These are phyloP conservation scores for Micromesistius poutassou DNA, from an alignment of 2,797 vertebrate genomes.

Conservation along the genomic window DNA sequence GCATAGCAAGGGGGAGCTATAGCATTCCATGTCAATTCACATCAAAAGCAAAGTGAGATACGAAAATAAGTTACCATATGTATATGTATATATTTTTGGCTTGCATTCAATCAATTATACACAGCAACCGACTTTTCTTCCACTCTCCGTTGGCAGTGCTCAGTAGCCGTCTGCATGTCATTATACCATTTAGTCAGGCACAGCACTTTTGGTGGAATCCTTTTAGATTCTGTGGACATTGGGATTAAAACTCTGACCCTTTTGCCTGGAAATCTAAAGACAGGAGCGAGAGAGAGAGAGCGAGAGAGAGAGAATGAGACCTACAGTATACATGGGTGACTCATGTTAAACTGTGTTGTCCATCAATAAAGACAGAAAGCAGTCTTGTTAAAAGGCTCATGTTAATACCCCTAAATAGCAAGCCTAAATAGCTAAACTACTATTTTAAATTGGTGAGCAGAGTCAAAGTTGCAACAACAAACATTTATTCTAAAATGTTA, in stretches of 20 bases:
- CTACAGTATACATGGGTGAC: not conserved
- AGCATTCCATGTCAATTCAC: not conserved
- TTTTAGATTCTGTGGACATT: not conserved
- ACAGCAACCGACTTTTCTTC: not conserved
- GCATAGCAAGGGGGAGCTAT: not conserved
- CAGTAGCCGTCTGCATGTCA: not conserved
- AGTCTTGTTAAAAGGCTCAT: too few relatives aligned
- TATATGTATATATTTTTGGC: too few relatives aligned
- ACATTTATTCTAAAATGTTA: not conserved
- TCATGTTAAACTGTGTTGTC: not conserved
- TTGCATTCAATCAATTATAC: not conserved
- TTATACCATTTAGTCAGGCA: too few relatives aligned
- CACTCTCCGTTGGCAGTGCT: not conserved
- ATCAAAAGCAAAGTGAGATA: not conserved
- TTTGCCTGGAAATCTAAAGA: too few relatives aligned
- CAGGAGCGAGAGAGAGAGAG: not conserved
- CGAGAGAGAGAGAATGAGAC: not conserved
- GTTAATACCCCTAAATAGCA: not conserved
- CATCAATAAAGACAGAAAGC: not conserved
- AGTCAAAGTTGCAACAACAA: not conserved
- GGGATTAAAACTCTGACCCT: too few relatives aligned
- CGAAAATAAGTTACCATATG: not conserved
- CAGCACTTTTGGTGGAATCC: not conserved
- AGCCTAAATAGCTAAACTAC: not conserved
- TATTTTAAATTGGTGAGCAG: not conserved